Evolutionary conservation across 2,797 vertebrate genomes (phyloP), one percentile per base, ranked within the genome.

Genomic region (Enteromius afrohamiltoni): DNA sequence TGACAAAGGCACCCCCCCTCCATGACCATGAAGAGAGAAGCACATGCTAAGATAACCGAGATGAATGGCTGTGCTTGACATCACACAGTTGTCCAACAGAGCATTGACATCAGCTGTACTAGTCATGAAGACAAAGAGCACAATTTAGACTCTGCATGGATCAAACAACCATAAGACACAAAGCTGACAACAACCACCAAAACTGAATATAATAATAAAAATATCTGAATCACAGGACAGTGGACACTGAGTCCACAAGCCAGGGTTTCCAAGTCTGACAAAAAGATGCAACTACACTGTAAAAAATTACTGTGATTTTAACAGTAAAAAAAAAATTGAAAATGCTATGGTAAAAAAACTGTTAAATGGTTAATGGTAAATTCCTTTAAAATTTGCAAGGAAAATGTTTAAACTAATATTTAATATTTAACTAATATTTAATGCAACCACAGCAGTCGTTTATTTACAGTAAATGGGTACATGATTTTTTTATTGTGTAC

Each of bases 81-180:
- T 80, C 55, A 62, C 45, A 42, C 40, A 26, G 53, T 34, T 62
- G 7, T 17, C 73, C 49, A 74, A 37, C 47, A 74, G 47, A 19
- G 65, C 9, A 45, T 58, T 70, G 45, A 31, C 67, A 58, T 58
- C 5, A 19, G 34, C 19, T 49, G 11, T 13, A 60, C 40, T 58
- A 45, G 37, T 64, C 4, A 17, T 23, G 29, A n/a, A 74, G 71
- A 55, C 49, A 79, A 79, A 68, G 77, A 47, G 58, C 40, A 47
- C 77, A 79, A 65, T 67, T 78, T 62, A 79, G 71, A 11, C 23
- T 47, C 47, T 7, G 9, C n/a, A 55, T 68, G n/a, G 70, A 62
- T 62, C 60, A 65, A 79, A 65, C 2, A 7, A 49, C 7, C 29
- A 49, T 31, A 77, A 31, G 17, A 31, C 40, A 65, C 77, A 78